Conservation (phyloP, 2,888 invertebrate species). For the Hirtodrosophila cameraria region DNA sequence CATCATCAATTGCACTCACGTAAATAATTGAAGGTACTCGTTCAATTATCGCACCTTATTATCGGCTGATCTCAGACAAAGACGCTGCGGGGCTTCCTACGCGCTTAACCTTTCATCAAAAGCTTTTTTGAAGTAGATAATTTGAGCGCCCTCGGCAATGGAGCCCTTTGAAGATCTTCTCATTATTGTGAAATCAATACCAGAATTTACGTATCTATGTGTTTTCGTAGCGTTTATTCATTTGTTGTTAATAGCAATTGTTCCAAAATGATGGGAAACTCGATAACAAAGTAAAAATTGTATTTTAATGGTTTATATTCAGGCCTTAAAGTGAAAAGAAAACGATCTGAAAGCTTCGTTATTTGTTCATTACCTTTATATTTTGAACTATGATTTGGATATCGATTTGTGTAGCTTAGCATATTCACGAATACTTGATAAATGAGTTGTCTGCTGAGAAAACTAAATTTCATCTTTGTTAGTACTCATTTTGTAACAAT, state of each 20-base stretch:
- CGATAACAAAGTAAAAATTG: conserved; percentile 29
- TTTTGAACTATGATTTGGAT: too few species aligned
- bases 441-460: too few species aligned
- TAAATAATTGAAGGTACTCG: conserved; percentile 39
- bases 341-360: too few species aligned
- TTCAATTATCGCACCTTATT: conserved; percentile 48
- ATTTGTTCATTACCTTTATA: too few species aligned
- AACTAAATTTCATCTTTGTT: too few species aligned
- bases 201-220: conserved; percentile 49
- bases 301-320: conserved; percentile 15
- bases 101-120: conserved; percentile 47
- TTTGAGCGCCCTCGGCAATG: conserved; percentile 21
- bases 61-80: conserved; percentile 33
- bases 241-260: conserved; percentile 25
- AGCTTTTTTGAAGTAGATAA: conserved; percentile 46
- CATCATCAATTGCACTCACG: conserved; percentile 27
- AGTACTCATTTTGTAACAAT: too few species aligned
- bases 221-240: conserved; percentile 22
- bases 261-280: conserved; percentile 31
- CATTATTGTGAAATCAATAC: conserved; percentile 68
- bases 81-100: conserved; percentile 44
- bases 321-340: neutral
- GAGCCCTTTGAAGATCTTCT: conserved; percentile 50
- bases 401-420: too few species aligned
- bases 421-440: too few species aligned